Evolutionary conservation across 2,797 vertebrate species (phyloP).

Genomic region (Peromyscus attwateri): DNA sequence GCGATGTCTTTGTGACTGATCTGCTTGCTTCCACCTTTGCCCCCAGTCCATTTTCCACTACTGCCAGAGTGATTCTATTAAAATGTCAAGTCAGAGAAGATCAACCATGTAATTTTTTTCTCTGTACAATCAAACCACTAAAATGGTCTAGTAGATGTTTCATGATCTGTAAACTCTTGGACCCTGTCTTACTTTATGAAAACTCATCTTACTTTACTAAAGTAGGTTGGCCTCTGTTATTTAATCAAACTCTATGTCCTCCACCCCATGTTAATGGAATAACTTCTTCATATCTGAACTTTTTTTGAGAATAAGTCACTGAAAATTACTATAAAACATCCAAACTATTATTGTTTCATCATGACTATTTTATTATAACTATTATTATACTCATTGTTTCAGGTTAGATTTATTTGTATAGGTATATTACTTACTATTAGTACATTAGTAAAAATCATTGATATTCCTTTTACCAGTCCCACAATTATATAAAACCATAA

Average conservation of each 20-base stretch:
- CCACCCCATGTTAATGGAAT: not conserved
- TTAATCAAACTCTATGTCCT: not conserved
- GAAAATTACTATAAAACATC: not conserved
- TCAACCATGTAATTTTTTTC: slow-evolving; percentile 40
- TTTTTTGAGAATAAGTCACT: not conserved
- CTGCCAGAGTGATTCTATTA: slow-evolving; percentile 56
- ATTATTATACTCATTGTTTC: not conserved
- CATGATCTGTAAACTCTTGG: not conserved
- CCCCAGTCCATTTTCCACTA: not conserved
- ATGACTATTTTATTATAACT: not conserved
- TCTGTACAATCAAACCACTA: slow-evolving; percentile 6
- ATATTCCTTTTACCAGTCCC: accelerated
- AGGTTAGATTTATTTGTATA: not conserved
- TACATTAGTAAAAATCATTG: not conserved
- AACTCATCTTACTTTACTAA: not conserved
- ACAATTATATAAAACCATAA: not conserved
- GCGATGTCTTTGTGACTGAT: slow-evolving; percentile 7
- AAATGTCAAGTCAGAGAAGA: slow-evolving; percentile 67
- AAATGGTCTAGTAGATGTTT: not conserved
- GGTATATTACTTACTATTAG: not conserved
- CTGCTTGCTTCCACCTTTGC: slow-evolving; percentile 17
- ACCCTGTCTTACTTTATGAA: not conserved
- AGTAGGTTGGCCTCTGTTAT: not conserved
- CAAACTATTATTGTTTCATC: not conserved
- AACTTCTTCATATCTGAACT: not conserved